A percentile compares a stretch with the other conserved stretches of the same genome.
Evolutionary conservation across 2,797 vertebrate genomes (phyloP).

Genomic region (Gymnopithys bicolor): DNA sequence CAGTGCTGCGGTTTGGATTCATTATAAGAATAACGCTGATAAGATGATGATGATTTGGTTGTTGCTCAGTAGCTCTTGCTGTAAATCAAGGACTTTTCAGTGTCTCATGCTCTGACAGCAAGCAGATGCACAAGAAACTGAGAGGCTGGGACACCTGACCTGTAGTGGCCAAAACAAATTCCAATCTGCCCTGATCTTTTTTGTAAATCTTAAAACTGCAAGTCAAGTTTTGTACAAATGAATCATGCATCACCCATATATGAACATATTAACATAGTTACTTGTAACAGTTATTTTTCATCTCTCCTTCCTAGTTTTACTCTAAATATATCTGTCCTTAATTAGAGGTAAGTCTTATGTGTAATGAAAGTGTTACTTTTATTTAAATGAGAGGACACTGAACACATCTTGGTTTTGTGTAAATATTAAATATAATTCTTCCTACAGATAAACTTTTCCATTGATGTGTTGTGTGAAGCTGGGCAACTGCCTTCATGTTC

Average conservation of each 20-base stretch:
- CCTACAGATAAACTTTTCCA: not conserved
- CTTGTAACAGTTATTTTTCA: not conserved
- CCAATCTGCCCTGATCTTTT: not conserved
- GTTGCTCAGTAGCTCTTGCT: not conserved
- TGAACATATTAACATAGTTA: not conserved
- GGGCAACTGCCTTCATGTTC: not conserved
- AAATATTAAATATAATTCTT: not conserved
- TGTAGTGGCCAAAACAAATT: not conserved
- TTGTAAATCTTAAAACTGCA: not conserved
- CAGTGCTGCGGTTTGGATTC: not conserved
- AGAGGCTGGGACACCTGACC: not conserved
- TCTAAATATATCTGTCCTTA: not conserved
- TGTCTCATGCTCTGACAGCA: not conserved
- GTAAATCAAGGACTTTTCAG: not conserved
- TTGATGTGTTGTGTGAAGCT: not conserved
- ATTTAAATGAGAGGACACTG: not conserved
- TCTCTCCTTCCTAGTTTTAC: not conserved
- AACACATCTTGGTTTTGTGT: not conserved
- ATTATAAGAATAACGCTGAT: not conserved
- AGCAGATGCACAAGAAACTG: not conserved
- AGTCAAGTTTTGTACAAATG: not conserved
- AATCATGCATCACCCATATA: not conserved
- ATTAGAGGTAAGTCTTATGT: not conserved
- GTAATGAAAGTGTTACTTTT: not conserved
- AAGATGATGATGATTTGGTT: not conserved